These are phyloP conservation scores for Spinus pinus DNA, from an alignment of 2,797 vertebrate species.

Conservation along the genomic window DNA sequence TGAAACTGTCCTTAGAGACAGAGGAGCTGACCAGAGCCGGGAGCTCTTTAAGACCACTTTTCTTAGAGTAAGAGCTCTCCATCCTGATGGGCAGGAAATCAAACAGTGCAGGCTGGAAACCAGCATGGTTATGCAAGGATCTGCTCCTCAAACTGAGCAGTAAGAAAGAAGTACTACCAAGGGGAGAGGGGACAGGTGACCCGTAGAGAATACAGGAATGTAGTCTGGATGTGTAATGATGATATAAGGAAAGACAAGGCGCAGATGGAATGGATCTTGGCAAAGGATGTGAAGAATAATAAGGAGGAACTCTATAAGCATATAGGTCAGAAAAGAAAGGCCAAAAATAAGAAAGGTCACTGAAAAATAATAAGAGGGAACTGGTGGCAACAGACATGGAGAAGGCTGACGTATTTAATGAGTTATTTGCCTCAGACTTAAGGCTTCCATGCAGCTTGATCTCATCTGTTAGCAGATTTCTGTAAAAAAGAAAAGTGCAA, in stretches of 20 bases:
- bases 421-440: background rate
- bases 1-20: background rate
- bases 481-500: background rate
- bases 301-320: background rate
- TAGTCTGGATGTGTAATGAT: background rate
- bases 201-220: background rate
- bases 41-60: background rate
- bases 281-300: background rate
- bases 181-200: background rate
- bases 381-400: background rate
- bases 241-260: background rate
- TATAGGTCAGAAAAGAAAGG: background rate
- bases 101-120: background rate
- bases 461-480: background rate
- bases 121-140: background rate
- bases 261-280: background rate
- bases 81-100: background rate
- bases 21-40: background rate
- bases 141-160: background rate
- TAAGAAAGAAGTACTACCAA: background rate
- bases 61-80: background rate
- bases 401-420: background rate
- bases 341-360: background rate
- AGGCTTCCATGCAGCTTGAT: background rate
- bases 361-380: background rate